Base-by-base conservation (phyloP, 2,797 vertebrate genomes). In the Remorina albescens region DNA sequence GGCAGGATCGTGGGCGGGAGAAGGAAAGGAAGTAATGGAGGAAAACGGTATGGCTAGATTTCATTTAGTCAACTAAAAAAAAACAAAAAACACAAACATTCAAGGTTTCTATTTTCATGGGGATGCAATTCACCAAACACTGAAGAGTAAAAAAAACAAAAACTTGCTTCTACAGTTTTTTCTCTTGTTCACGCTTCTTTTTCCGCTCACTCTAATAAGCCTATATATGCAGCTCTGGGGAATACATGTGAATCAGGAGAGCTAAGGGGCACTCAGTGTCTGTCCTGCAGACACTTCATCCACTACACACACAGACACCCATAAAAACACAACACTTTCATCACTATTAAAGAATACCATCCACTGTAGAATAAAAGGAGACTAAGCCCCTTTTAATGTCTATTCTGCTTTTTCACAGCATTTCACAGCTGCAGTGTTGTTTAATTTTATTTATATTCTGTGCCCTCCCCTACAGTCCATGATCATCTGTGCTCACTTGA, bases 211-310 rank as follows among this genome's bases (percentile, higher is more conserved):
- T 88, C 87, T 84, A 90, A 88, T 78, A 70, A 68, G 82, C 76
- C 84, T 56, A 28, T 53, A 28, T 53, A 53, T 81, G 65, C 26
- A 28, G 89, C 90, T 85, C 88, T 58, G 58, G 89, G 86, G 90
- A 90, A 44, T 44, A n/a, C 67, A 71, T 71, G 63, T 68, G 87
- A 88, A 88, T 84, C 69, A 80, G 80, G 69, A 80, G 66, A 88
- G 87, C 74, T 74, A 83, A 87, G 85, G 89, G 78, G 78, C 84
- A 86, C 86, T 85, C 68, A 71, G 86, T 16, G 2, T 72, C 62
- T 87, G 80, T 86, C 77, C 88, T 84, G 80, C n/a, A n/a, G n/a
- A n/a, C n/a, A n/a, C 82, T 87, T 89, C 73, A 83, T 79, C 66
- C 62, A 37, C 19, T 72, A 44, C 34, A 62, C 44, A 50, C 32